phyloP scores from a whole-genome alignment of 2,888 invertebrate species.

The Orchestes rusci region DNA sequence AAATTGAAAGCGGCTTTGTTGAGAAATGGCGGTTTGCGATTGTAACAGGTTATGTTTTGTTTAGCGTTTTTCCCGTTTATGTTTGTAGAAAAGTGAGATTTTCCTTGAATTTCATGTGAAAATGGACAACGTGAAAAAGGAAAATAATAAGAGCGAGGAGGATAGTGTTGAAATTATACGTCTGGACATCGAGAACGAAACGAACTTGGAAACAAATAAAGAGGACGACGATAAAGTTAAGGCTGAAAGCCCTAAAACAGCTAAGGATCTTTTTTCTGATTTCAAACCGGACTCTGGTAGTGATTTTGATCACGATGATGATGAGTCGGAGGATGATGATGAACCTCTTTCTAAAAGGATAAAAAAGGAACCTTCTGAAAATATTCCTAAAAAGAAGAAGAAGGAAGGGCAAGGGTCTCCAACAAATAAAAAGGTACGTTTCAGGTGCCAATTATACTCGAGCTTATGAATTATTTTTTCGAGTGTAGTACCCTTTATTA shows the following conservation, averaged over 20 bases:
- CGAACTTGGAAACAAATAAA: too few species aligned
- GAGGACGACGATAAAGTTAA: constrained; percentile 27
- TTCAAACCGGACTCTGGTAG: constrained; percentile 34
- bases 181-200: constrained; percentile 24
- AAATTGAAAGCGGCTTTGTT: too few species aligned
- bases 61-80: constrained; percentile 1
- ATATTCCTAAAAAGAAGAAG: constrained; percentile 13
- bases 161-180: constrained; percentile 27
- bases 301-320: constrained; percentile 27
- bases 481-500: neutral
- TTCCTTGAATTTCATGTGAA: constrained; percentile 1
- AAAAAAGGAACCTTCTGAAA: constrained; percentile 27
- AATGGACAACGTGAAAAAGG: constrained; percentile 12
- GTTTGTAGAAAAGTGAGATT: too few species aligned
- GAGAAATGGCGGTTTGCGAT: constrained; percentile 4
- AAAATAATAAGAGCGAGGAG: constrained; percentile 14
- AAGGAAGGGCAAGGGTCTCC: constrained; percentile 17
- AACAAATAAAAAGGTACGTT: constrained; percentile 27
- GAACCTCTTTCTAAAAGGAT: constrained; percentile 31
- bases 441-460: constrained; percentile 5
- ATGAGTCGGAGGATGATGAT: constrained; percentile 27
- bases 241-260: constrained; percentile 29
- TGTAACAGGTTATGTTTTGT: constrained; percentile 7
- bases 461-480: constrained; percentile 4
- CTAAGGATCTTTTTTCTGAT: constrained; percentile 36